Percentiles rank a stretch among this genome's conserved stretches.
Evolutionary conservation across 2,888 invertebrate species (phyloP).

Genomic region (Blera fallax): DNA sequence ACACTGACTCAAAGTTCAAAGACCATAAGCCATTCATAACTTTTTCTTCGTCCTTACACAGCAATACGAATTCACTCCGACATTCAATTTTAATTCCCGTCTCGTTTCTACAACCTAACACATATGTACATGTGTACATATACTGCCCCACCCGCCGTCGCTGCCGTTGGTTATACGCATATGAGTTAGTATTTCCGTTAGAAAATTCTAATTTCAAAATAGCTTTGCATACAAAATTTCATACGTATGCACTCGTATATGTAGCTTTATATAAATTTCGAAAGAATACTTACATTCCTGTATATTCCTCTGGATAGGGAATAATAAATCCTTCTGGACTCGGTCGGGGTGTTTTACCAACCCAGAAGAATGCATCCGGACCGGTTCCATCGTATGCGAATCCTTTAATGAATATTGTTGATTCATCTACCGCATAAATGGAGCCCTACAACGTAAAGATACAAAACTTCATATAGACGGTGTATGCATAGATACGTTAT

Average conservation of each 20-base stretch:
- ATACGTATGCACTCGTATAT: background rate
- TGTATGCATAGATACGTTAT: background rate
- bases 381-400: slow-evolving; percentile 95
- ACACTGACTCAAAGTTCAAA: slow-evolving; percentile 35
- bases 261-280: background rate
- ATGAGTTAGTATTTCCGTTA: slow-evolving; percentile 62
- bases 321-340: slow-evolving; percentile 92
- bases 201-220: slow-evolving; percentile 70
- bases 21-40: slow-evolving; percentile 33
- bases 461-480: slow-evolving; percentile 35
- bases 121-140: background rate
- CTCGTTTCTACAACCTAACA: background rate
- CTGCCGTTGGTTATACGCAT: background rate
- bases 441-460: slow-evolving; percentile 83
- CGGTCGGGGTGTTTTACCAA: slow-evolving; percentile 90
- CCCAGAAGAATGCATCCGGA: slow-evolving; percentile 95
- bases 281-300: slow-evolving; percentile 86
- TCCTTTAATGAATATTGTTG: slow-evolving; percentile 92
- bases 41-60: background rate
- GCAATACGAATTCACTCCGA: background rate
- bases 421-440: slow-evolving; percentile 94
- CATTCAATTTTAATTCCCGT: slow-evolving; percentile 5
- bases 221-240: slow-evolving; percentile 38
- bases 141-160: background rate
- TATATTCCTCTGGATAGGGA: slow-evolving; percentile 93